Evolutionary conservation across 2,888 invertebrate species (phyloP).

Genomic region (Dicyrtoma fusca): DNA sequence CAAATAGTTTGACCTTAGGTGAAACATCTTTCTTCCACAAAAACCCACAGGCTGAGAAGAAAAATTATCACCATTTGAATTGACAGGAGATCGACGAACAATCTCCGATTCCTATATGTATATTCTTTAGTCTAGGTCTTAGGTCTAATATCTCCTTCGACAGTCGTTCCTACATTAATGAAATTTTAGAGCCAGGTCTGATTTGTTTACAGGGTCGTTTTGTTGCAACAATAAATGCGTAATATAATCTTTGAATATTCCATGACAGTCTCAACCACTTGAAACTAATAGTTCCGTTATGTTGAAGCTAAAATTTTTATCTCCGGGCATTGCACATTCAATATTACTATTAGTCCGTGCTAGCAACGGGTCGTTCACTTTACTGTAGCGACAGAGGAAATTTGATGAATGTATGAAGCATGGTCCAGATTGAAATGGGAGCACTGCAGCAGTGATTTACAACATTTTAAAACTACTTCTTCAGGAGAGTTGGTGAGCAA

Average conservation of each 20-base stretch:
- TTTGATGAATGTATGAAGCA: not conserved
- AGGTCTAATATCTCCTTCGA: not conserved
- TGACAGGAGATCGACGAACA: not conserved
- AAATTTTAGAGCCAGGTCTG: not conserved
- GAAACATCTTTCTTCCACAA: not conserved
- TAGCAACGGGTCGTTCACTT: not conserved
- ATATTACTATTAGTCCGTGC: not conserved
- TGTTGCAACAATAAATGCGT: too few relatives aligned
- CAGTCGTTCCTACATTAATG: not conserved
- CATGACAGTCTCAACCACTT: not conserved
- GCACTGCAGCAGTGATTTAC: conserved; percentile 4
- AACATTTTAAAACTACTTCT: not conserved
- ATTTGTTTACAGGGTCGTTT: not conserved
- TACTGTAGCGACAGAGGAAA: not conserved
- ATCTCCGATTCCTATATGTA: not conserved
- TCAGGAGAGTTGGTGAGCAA: not conserved
- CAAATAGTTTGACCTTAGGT: not conserved
- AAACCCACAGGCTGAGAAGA: conserved; percentile 4
- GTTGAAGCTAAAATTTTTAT: not conserved
- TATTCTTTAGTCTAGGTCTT: not conserved
- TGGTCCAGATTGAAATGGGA: not conserved
- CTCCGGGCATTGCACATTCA: not conserved
- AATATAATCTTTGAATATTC: not conserved
- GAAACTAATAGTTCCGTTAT: not conserved
- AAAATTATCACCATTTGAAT: not conserved